A percentile compares a stretch with the other conserved stretches of the same genome.
These are phyloP conservation scores for Epizoanthus fatuus DNA, from an alignment of 92 coral and sea anemone genomes.

Conservation along the genomic window DNA sequence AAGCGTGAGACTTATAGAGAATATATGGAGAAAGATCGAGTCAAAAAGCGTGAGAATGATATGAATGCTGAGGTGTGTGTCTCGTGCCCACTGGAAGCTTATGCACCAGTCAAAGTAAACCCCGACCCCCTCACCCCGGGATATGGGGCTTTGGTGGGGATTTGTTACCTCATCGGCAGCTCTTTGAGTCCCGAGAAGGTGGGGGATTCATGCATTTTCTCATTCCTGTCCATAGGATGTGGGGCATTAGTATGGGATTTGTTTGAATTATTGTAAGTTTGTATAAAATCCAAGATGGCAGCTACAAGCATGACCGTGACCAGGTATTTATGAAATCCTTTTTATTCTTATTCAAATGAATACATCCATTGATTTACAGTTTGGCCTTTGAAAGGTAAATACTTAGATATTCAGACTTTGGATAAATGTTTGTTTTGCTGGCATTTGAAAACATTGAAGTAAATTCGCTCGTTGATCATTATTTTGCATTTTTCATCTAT, in stretches of 20 bases:
- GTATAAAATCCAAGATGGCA: background rate
- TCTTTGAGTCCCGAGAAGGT: conserved; percentile 33
- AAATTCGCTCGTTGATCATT: background rate
- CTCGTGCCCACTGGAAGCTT: too few species aligned
- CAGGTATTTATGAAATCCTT: conserved; percentile 1
- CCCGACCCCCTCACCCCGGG: too few species aligned
- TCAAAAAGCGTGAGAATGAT: too few species aligned
- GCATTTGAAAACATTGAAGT: conserved; percentile 21
- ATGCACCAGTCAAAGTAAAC: too few species aligned
- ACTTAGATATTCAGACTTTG: conserved; percentile 6
- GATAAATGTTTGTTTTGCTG: conserved; percentile 7
- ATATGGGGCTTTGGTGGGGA: too few species aligned
- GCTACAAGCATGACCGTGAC: background rate
- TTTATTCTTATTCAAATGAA: conserved; percentile 3
- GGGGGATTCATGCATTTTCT: conserved; percentile 38
- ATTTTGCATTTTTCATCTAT: background rate
- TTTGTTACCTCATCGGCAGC: conserved; percentile 24
- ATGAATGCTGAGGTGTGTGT: too few species aligned
- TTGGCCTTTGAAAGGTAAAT: conserved; percentile 1
- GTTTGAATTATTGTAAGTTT: background rate
- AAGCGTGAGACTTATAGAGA: too few species aligned
- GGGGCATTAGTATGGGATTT: conserved; percentile 43
- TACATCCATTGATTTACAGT: conserved; percentile 2
- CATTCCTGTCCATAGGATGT: conserved; percentile 31
- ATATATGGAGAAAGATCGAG: too few species aligned